These are phyloP conservation scores for Azemiops feae DNA, from an alignment of 2,113 vertebrate genomes.

Conservation along the genomic window DNA sequence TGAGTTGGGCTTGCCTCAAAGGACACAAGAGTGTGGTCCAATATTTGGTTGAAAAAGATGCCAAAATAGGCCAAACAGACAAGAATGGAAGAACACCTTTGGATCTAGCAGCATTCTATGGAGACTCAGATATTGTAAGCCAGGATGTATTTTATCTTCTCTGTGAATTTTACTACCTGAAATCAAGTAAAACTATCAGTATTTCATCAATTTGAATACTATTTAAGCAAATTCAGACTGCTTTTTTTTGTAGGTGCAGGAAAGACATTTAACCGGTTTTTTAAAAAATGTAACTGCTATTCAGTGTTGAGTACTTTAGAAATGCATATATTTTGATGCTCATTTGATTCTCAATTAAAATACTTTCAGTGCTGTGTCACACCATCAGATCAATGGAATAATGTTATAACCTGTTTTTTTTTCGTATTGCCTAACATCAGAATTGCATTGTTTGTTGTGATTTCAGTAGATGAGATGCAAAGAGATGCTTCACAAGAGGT, in stretches of 20 bases:
- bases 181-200: neutral
- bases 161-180: neutral
- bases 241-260: neutral
- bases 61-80: conserved; percentile 91
- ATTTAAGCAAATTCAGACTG: neutral
- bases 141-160: accelerated
- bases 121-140: conserved; percentile 93
- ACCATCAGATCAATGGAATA: neutral
- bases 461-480: neutral
- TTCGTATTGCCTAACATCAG: neutral
- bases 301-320: neutral
- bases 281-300: neutral
- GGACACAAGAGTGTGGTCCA: conserved; percentile 91
- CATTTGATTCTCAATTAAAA: neutral
- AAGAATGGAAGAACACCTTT: conserved; percentile 94
- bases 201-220: accelerated
- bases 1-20: conserved; percentile 98
- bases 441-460: neutral
- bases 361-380: neutral
- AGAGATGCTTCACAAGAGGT: neutral
- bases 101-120: conserved; percentile 95
- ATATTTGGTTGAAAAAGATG: conserved; percentile 90
- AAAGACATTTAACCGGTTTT: neutral
- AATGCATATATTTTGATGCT: neutral
- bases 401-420: neutral